phyloP scores from a whole-genome alignment of 2,113 vertebrate species.

The Sebastes schlegelii region DNA sequence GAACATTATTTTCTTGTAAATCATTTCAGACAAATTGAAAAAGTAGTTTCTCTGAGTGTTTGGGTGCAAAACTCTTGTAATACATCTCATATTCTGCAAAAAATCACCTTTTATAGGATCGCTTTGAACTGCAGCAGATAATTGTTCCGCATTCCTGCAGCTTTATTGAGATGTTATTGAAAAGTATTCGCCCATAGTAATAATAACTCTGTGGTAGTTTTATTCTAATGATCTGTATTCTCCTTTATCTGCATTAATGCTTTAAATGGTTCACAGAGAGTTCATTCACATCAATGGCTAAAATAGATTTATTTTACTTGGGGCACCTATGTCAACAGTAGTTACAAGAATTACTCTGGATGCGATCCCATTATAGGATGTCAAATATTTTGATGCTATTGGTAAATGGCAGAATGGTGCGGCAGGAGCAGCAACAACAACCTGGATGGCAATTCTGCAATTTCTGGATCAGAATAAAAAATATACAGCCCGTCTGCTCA shows the following conservation, averaged over 20 bases:
- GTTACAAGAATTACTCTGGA: constrained; percentile 76
- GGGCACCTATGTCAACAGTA: constrained; percentile 81
- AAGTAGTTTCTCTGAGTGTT: constrained; percentile 30
- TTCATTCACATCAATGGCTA: constrained; percentile 79
- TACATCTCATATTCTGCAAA: constrained; percentile 20
- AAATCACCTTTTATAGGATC: constrained; percentile 32
- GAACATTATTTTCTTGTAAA: constrained; percentile 47
- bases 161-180: constrained; percentile 48
- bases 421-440: constrained; percentile 61
- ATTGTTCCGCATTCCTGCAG: constrained; percentile 32
- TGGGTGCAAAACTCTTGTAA: constrained; percentile 11
- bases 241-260: constrained; percentile 72
- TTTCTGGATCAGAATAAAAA: constrained; percentile 74
- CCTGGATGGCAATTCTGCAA: constrained; percentile 71
- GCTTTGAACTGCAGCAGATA: constrained; percentile 37
- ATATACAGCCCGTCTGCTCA: constrained; percentile 68
- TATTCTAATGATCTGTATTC: constrained; percentile 60
- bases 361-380: constrained; percentile 79
- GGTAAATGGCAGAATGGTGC: constrained; percentile 76
- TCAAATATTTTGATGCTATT: constrained; percentile 83
- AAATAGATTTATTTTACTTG: constrained; percentile 82
- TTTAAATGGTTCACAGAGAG: constrained; percentile 77
- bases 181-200: constrained; percentile 24
- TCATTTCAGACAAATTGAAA: constrained; percentile 51
- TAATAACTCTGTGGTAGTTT: constrained; percentile 42